Evolutionary conservation across 2,113 vertebrate genomes (phyloP), one percentile per base, ranked within the genome.

Genomic region (Xyrauchen texanus): DNA sequence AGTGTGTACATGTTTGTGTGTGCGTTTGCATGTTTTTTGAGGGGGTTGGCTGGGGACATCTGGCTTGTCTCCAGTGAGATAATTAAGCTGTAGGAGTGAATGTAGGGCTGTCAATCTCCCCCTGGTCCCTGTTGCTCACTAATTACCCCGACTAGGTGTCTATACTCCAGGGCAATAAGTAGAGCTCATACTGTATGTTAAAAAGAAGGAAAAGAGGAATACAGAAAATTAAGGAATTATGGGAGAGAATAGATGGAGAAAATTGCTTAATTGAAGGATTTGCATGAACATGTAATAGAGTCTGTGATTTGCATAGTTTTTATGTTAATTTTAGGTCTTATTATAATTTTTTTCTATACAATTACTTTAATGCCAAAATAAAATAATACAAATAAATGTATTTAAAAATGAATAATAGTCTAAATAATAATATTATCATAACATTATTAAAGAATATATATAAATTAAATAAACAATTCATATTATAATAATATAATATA

Each of bases 61-160:
- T 16, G 8, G 45, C 10, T 57, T 52, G 11, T 82, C 81, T 61
- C 47, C 52, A 3, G 57, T 78, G 64, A 55, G 76, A 57, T 78
- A 58, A 78, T 78, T 78, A 78, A 67, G 62, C 42, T 68, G 69
- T 67, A 42, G 46, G 62, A 68, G 45, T 55, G 53, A 77, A 66
- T 64, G 42, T 4, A 52, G 13, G 58, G 70, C 42, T 77, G 45
- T 65, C 74, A 76, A 64, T 64, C 72, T 16, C 60, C 55, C 51
- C 47, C 45, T 15, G 4, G 7, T 47, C 45, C 49, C 61, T 51
- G 62, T 73, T 73, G 69, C 55, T 72, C 69, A 42, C 52, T 67
- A 72, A 58, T 82, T 78, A 78, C 21, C 68, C 44, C 53, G 8
- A 67, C 57, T 61, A 58, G 66, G 69, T 66, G 78, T 53, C 44